phyloP scores from a whole-genome alignment of 2,113 vertebrate genomes.

The Bombycilla garrulus region DNA sequence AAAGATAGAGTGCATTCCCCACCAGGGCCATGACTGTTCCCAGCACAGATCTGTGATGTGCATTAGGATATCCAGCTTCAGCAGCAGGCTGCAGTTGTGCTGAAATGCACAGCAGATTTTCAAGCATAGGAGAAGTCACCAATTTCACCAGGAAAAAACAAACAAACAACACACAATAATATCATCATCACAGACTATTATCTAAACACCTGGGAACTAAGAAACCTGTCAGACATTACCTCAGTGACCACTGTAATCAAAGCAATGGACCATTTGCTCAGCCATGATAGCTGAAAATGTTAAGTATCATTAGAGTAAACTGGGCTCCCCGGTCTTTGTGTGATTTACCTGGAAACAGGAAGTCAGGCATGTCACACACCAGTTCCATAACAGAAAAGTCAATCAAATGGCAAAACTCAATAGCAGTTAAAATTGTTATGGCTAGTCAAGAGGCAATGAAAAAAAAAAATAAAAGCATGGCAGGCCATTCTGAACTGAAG shows the following conservation, averaged over 20 bases:
- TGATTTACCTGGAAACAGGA: neutral
- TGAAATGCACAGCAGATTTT: neutral
- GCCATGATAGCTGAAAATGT: neutral
- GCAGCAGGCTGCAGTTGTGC: neutral
- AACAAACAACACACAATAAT: neutral
- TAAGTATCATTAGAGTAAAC: slow-evolving; percentile 8
- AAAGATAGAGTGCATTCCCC: neutral
- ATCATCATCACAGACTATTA: neutral
- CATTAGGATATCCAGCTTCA: neutral
- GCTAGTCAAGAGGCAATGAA: neutral
- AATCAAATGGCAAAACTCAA: slow-evolving; percentile 9
- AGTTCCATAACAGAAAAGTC: neutral
- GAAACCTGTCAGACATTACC: neutral
- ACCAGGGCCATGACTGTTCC: neutral
- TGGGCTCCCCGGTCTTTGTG: neutral
- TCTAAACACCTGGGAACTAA: neutral
- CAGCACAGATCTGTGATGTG: neutral
- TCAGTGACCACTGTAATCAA: slow-evolving; percentile 29
- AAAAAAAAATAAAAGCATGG: neutral
- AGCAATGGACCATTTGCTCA: slow-evolving; percentile 20
- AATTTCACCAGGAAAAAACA: neutral
- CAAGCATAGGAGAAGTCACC: neutral
- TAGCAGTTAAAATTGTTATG: neutral
- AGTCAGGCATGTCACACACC: neutral
- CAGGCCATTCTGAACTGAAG: neutral